Conservation (phyloP, 2,113 vertebrate species). For the Pleuronectes platessa region DNA sequence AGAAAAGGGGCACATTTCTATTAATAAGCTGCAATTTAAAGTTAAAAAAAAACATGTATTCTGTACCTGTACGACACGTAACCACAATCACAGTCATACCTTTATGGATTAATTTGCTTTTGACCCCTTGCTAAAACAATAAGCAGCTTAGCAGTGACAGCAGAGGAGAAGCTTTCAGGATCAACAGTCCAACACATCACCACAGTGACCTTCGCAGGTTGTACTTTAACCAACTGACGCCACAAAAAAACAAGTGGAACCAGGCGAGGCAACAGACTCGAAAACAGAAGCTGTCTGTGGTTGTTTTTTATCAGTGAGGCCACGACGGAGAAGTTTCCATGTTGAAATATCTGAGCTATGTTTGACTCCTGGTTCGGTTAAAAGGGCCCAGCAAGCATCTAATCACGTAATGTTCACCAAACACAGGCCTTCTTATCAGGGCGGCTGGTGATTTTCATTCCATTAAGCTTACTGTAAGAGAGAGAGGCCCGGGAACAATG, state of each 20-base stretch:
- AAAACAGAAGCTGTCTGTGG: not conserved
- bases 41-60: not conserved
- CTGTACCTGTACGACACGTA: not conserved
- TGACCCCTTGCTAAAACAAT: not conserved
- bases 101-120: slow-evolving; percentile 12
- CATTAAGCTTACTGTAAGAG: no score
- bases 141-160: slow-evolving; percentile 37
- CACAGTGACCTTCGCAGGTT: slow-evolving; percentile 56
- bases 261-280: not conserved
- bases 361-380: not conserved
- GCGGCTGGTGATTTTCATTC: no score
- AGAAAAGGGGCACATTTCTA: no score
- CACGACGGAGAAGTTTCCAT: not conserved
- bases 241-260: slow-evolving; percentile 19
- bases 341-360: slow-evolving; percentile 6
- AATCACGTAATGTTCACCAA: no score
- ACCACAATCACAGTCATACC: not conserved
- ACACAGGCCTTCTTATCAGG: no score
- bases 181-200: slow-evolving; percentile 10
- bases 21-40: no score
- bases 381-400: no score
- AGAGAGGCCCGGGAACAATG: no score
- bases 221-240: slow-evolving; percentile 32
- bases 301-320: not conserved
- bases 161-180: not conserved